These are phyloP conservation scores for Pluvialis apricaria DNA, from an alignment of 2,113 vertebrate species.

Conservation along the genomic window DNA sequence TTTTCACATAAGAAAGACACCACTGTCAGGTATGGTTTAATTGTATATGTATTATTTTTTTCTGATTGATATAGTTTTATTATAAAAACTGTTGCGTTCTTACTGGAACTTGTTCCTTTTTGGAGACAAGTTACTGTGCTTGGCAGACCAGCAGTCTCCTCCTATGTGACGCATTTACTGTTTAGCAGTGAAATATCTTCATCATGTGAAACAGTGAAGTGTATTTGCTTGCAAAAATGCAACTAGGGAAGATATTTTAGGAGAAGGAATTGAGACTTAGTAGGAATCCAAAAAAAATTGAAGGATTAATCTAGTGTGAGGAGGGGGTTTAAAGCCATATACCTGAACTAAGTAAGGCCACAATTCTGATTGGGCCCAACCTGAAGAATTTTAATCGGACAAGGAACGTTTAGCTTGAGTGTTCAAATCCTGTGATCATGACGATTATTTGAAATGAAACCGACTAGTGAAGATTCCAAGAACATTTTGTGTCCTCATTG, in stretches of 20 bases:
- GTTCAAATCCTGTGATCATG: background rate
- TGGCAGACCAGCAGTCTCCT: background rate
- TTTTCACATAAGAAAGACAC: constrained; percentile 75
- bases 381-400: background rate
- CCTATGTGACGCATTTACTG: background rate
- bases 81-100: background rate
- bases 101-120: background rate
- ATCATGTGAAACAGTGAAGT: background rate
- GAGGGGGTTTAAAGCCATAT: background rate
- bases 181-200: background rate
- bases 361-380: background rate
- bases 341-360: background rate
- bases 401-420: background rate
- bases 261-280: background rate
- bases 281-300: background rate
- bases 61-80: background rate
- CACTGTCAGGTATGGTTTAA: constrained; percentile 80
- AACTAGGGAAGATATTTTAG: background rate
- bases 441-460: background rate
- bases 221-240: background rate
- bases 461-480: background rate
- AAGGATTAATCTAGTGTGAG: background rate
- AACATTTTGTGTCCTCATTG: background rate
- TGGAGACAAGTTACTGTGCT: background rate
- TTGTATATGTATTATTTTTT: background rate